phyloP scores from a whole-genome alignment of 2,797 vertebrate genomes.

The Schizopygopsis pylzovi region DNA sequence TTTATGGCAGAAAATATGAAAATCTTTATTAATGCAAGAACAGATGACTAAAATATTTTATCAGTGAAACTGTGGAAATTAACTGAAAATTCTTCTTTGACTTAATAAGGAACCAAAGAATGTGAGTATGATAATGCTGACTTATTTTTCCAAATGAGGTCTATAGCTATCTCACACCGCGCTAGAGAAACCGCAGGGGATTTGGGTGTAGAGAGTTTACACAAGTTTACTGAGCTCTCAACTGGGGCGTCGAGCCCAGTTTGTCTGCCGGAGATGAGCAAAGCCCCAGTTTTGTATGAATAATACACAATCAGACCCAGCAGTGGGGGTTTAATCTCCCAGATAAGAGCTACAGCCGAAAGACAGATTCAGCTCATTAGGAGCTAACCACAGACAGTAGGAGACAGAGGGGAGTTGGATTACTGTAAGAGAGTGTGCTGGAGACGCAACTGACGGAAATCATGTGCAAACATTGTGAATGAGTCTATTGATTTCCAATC shows the following conservation, averaged over 20 bases:
- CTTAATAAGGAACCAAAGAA: not conserved
- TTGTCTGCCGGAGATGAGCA: conserved; percentile 28
- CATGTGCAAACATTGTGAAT: conserved; percentile 22
- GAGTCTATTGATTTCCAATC: conserved; percentile 28
- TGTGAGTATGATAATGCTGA: conserved; percentile 20
- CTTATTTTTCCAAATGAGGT: conserved; percentile 18
- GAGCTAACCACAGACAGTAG: conserved; percentile 51
- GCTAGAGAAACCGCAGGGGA: conserved; percentile 23
- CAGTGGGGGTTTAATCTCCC: conserved; percentile 55
- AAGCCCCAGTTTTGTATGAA: conserved; percentile 57
- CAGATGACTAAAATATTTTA: not conserved
- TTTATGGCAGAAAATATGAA: not conserved
- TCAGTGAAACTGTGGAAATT: not conserved
- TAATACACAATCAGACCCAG: conserved; percentile 50
- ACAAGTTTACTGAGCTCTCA: conserved; percentile 29
- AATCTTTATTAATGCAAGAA: not conserved
- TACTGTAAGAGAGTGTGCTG: conserved; percentile 27
- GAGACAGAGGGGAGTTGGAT: conserved; percentile 49
- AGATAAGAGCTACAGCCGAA: conserved; percentile 57
- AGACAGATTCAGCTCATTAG: conserved; percentile 56
- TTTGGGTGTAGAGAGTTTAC: conserved; percentile 22
- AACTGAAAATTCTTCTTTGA: not conserved
- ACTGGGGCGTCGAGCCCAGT: conserved; percentile 12
- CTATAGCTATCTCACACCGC: not conserved
- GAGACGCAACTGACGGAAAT: conserved; percentile 25